These are phyloP conservation scores for Ceratitis capitata DNA, from an alignment of 1,140 invertebrate species.

Conservation along the genomic window DNA sequence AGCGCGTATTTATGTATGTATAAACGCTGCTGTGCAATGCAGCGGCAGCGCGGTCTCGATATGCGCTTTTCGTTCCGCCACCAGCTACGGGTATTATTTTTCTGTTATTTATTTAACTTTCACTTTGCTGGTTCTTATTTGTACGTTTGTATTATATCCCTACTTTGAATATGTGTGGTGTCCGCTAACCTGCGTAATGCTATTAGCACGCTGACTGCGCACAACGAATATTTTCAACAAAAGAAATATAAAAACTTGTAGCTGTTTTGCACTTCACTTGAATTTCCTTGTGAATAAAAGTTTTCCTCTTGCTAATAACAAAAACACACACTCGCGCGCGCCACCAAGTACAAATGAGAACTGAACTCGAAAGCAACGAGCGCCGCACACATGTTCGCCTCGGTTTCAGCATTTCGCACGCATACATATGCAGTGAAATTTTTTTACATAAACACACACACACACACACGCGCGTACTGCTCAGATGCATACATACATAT, in stretches of 20 bases:
- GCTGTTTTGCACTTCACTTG: slow-evolving; percentile 16
- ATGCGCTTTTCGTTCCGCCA: neutral
- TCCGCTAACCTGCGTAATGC: neutral
- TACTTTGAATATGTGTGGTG: neutral
- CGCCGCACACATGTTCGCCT: neutral
- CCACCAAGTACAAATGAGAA: slow-evolving; percentile 42
- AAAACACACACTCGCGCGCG: slow-evolving; percentile 42
- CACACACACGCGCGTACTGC: neutral
- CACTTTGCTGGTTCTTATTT: neutral
- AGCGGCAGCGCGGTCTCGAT: neutral
- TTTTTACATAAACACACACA: slow-evolving; percentile 6
- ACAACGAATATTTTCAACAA: neutral
- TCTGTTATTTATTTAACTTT: neutral
- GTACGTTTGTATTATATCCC: neutral
- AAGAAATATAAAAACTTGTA: no score
- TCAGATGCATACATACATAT: neutral
- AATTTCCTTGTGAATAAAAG: neutral
- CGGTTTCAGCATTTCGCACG: slow-evolving; percentile 8
- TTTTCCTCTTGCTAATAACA: slow-evolving; percentile 24
- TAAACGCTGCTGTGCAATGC: slow-evolving; percentile 1
- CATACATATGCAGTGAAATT: neutral
- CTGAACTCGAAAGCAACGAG: slow-evolving; percentile 38
- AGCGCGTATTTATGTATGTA: no score
- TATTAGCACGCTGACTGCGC: neutral
- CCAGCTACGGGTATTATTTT: neutral